Base-by-base conservation (phyloP, 35 echinoderm and acorn worm genomes). In the Apostichopus japonicus region DNA sequence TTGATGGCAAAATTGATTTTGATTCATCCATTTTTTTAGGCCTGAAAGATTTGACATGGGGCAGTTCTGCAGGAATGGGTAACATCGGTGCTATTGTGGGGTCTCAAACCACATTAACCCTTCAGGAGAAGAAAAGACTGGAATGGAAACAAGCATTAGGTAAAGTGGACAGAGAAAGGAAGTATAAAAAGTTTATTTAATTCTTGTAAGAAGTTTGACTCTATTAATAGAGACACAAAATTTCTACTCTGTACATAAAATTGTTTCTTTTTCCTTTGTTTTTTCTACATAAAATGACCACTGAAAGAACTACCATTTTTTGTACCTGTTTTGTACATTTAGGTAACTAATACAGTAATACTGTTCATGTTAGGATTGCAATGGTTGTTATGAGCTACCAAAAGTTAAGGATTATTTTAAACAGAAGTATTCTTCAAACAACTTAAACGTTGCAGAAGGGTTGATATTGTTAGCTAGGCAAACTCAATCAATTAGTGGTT, bases 131-230 rank as follows among this genome's bases (percentile, higher is more conserved):
- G 86, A 96, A 94, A 57, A 94, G 77, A 77, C 80, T 87, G 16
- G 79, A 90, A 63, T 96, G 95, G 95, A 94, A 96, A 71, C 61
- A 92, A 61, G 95, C 94, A 62, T 83, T 92, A 58, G 95, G 95
- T 96, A 71, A 91, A 78, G 33, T 0, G 33, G 3, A 44, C 33
- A 44, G 33, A 44, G 33, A 44, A 44, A 44, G 33, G 33, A 44
- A 44, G 33, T 44, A 44, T 44, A 44, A 44, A 44, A 44, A 4
- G 2, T 44, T 44, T 3, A 44, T 44, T 44, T 44, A 0, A 44
- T 44, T 44, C 33, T 44, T 44, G 33, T 0, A 44, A 44, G 33
- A 44, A 44, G 4, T 44, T 44, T 44, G 33, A 44, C 2, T 0
- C 33, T 0, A 44, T 44, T 44, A 44, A 44, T 44, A 44, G 2